Base-by-base conservation (phyloP, 2,888 invertebrate species). In the Erynnis tages region DNA sequence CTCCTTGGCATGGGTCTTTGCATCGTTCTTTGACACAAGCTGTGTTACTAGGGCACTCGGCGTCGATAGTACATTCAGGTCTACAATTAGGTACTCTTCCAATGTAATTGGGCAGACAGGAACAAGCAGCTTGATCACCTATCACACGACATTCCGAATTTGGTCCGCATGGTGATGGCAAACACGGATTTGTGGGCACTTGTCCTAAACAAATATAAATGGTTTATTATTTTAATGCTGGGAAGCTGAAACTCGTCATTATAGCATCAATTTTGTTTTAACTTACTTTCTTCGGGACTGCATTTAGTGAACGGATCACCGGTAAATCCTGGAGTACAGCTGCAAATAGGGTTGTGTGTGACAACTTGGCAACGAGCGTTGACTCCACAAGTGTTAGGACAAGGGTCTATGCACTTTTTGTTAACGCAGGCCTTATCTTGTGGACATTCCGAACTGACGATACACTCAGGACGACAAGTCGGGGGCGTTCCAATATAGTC, bases 261-360 rank as follows among this genome's bases (percentile, higher is more conserved):
- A 29, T 1, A 13, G 14, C 5, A 1, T 14, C 1, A 14, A 7
- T 11, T 2, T 4, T 23, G 10, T 5, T 6, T 19, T 8, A 56
- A 66, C 76, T 75, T 91, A 94, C 94, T 84, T 82, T 92, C 90
- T 84, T 92, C 91, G 66, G 86, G 91, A 58, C 79, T 79, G 79
- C 95, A 95, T 76, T 91, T 88, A 57, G 92, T 90, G 71, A 95
- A 94, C 35, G 96, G 95, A 92, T 96, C 95, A 54, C 96, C 96
- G 29, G 93, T 93, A 73, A 91, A 94, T 60, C 94, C 94, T 60
- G 91, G 89, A 54, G 94, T 91, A 71, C 97, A 97, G 70, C 93
- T 95, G 80, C 97, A 97, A 65, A 96, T 94, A 25, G 96, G 96
- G 75, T 95, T 95, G 72, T 97, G 97, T 65, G 96, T 95, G 46